Evolutionary conservation across 2,797 vertebrate species (phyloP).

Genomic region (Chloroceryle inda): DNA sequence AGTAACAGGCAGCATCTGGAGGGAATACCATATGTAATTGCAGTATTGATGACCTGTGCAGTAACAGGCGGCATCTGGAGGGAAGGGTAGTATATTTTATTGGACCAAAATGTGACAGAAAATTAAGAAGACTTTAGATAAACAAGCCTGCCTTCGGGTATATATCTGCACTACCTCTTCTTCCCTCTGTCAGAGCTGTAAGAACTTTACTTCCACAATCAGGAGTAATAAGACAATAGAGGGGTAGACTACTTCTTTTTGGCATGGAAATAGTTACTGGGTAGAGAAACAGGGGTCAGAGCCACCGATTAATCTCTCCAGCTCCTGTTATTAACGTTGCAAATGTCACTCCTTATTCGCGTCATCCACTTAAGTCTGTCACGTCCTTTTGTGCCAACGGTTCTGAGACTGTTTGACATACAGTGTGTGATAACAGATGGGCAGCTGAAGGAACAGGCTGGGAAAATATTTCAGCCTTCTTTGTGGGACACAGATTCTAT

Average conservation of each 20-base stretch:
- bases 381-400: not conserved
- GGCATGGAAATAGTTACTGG: not conserved
- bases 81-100: not conserved
- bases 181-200: not conserved
- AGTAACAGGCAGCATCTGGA: not conserved
- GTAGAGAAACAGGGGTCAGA: not conserved
- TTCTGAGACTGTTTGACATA: constrained; percentile 31
- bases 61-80: not conserved
- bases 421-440: constrained; percentile 10
- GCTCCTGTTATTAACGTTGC: not conserved
- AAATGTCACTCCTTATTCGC: constrained; percentile 32
- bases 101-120: not conserved
- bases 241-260: not conserved
- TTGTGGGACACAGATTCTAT: not conserved
- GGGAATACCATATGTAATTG: accelerated
- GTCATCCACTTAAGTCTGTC: constrained; percentile 56
- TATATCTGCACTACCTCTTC: not conserved
- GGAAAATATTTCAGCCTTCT: not conserved
- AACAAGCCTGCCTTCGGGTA: not conserved
- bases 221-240: not conserved
- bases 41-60: accelerated
- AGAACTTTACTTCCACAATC: not conserved
- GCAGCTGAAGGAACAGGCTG: not conserved
- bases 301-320: constrained; percentile 10
- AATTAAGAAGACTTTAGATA: not conserved